Base-by-base conservation (phyloP, 2,113 vertebrate species). In the Corydoras sp. region DNA sequence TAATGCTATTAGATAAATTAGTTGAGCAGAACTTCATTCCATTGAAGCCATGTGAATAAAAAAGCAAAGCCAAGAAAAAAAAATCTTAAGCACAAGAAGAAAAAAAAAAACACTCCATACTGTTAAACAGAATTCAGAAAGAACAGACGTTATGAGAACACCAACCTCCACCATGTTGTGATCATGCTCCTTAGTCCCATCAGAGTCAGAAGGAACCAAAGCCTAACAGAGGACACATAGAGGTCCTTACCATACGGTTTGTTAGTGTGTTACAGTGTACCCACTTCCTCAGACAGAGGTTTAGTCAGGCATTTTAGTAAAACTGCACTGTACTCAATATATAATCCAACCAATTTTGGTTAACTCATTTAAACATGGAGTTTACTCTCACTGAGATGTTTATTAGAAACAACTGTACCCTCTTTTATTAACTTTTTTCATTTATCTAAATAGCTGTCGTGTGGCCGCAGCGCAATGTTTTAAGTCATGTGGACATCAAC, bases 131-230 rank as follows among this genome's bases (percentile, higher is more conserved):
- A 64, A 15, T 1, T 10, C n/a, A 10, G 12, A 68, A 31, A 68
- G 69, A n/a, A 63, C 49, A 58, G 61, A 43, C 9, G 24, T 60
- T 58, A 63, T 24, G 50, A 78, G n/a, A 68, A 76, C 77, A 88
- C 87, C 75, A 82, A 91, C 90, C 88, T 88, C 77, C 83, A 86
- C 80, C 4, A 66, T 9, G 5, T 76, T 58, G 30, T 75, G 81
- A 43, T 58, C 79, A 58, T 60, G 82, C 68, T 82, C 81, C 56
- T 80, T 79, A 60, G 73, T 80, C 72, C 74, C 5, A 43, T 71
- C 74, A 58, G 75, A 84, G 75, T 78, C 75, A 12, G 82, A 78
- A 3, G 83, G 78, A 75, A 90, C 87, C 84, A 90, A 83, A 81
- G 82, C 88, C 89, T 91, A 81, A 65, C 59, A 75, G 74, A 64